Evolutionary conservation across 2,113 vertebrate species (phyloP), one percentile per base, ranked within the genome.

Genomic region (Cololabis saira): DNA sequence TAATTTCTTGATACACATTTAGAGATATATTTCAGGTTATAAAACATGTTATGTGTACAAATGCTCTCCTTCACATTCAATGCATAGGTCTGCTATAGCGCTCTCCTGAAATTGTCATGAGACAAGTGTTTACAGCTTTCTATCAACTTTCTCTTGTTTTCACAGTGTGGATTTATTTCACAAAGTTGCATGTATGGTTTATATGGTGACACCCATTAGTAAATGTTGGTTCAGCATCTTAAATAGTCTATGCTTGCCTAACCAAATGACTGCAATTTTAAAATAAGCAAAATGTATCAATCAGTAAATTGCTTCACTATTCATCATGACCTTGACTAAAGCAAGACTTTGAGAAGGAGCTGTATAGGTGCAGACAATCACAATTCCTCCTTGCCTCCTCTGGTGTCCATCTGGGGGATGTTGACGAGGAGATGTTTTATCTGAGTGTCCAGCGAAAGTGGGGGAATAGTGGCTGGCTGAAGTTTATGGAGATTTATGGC

Each of bases 401-500:
- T 74, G 67, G 44, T 71, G 62, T 64, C 76, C 52, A 22, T 78
- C 66, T 74, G 75, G 59, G 73, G 72, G 67, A 65, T 40, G 53
- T 18, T 67, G 66, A 71, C 66, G 59, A 78, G 76, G 62, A 89
- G 79, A 84, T 70, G 86, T 74, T 76, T 90, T 85, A 88, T 89
- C 79, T 73, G 73, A 64, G 78, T 60, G 78, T 81, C 85, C 81
- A 87, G 86, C 37, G 69, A 87, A 88, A 90, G 89, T 82, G 56
- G 75, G 81, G 82, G 74, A 74, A 53, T 76, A 73, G 80, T 47
- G 51, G 56, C 82, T 68, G 22, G 80, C 73, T 92, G 92, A 93
- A 89, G 92, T 92, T 93, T 93, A 92, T 93, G 91, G 92, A 93
- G 93, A 94, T 94, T 92, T 93, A 94, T 94, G 86, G 74, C 74